These are phyloP conservation scores for Argynnis bischoffii DNA, from an alignment of 2,888 invertebrate genomes.

Conservation along the genomic window DNA sequence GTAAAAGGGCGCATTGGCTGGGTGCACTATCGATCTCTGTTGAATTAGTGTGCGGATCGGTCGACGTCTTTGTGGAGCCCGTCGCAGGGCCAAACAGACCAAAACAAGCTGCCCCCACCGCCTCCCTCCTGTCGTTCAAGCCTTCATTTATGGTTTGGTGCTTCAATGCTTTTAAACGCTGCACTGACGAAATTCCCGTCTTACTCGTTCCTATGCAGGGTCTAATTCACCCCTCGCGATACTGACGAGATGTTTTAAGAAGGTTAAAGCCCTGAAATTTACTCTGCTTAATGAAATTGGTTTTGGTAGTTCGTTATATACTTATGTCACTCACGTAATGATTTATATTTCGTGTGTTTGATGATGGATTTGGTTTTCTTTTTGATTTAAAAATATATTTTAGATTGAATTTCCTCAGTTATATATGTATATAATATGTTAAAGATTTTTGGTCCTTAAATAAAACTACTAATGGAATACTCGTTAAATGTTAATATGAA, in stretches of 20 bases:
- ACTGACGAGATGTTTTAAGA: conserved; percentile 23
- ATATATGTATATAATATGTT: too few species aligned
- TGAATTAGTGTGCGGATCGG: conserved; percentile 82
- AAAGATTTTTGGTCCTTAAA: too few species aligned
- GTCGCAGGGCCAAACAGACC: conserved; percentile 81
- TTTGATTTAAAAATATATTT: too few species aligned
- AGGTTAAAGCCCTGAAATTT: conserved; percentile 21
- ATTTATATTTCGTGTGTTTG: too few species aligned
- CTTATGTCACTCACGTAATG: neutral
- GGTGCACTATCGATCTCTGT: conserved; percentile 81
- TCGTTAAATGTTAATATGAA: too few species aligned
- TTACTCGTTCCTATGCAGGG: conserved; percentile 35
- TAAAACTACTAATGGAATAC: too few species aligned
- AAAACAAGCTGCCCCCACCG: conserved; percentile 72
- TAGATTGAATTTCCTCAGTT: too few species aligned
- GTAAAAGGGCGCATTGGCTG: conserved; percentile 72
- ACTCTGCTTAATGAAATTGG: conserved; percentile 20
- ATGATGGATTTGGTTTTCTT: too few species aligned
- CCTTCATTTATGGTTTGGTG: conserved; percentile 54
- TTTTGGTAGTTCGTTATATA: conserved; percentile 6
- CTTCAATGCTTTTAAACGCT: conserved; percentile 47
- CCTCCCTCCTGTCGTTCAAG: conserved; percentile 61
- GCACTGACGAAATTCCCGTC: conserved; percentile 46
- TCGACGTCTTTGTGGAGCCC: conserved; percentile 79
- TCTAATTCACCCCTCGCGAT: conserved; percentile 28